Evolutionary conservation across 2,888 invertebrate genomes (phyloP).

Genomic region (Hetaerina titia): DNA sequence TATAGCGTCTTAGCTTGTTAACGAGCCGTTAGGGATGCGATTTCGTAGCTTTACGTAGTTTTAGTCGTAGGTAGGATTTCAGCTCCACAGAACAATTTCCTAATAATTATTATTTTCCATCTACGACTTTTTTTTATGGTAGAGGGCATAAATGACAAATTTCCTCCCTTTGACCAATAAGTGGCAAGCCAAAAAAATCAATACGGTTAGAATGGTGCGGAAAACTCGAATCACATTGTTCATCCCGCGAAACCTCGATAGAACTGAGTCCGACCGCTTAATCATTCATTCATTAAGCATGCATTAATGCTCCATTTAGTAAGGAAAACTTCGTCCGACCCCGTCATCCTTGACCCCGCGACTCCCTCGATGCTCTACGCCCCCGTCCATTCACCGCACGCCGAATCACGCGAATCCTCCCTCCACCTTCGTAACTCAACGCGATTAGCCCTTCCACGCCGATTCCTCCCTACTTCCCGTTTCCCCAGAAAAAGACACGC

Average conservation of each 20-base stretch:
- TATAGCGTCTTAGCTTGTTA: too few species aligned
- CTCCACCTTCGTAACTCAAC: not conserved
- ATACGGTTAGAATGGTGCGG: not conserved
- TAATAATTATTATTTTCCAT: too few species aligned
- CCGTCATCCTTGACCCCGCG: not conserved
- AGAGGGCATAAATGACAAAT: too few species aligned
- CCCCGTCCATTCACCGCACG: not conserved
- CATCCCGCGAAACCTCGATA: too few species aligned
- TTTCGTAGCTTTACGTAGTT: too few species aligned
- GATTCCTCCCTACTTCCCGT: not conserved
- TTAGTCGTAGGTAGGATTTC: too few species aligned
- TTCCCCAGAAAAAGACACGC: not conserved
- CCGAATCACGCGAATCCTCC: conserved; percentile 9
- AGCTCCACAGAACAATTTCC: too few species aligned
- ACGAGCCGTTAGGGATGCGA: too few species aligned
- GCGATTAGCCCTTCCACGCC: not conserved
- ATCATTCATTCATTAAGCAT: not conserved
- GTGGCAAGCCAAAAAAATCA: too few species aligned
- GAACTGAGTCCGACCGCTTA: not conserved
- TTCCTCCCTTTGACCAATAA: too few species aligned
- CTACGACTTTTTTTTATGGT: too few species aligned
- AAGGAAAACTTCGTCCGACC: not conserved
- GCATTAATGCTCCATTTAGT: conserved; percentile 6
- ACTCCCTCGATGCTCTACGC: not conserved
- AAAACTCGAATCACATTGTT: not conserved